Base-by-base conservation (phyloP, 2,113 vertebrate genomes). In the Kryptolebias marmoratus region DNA sequence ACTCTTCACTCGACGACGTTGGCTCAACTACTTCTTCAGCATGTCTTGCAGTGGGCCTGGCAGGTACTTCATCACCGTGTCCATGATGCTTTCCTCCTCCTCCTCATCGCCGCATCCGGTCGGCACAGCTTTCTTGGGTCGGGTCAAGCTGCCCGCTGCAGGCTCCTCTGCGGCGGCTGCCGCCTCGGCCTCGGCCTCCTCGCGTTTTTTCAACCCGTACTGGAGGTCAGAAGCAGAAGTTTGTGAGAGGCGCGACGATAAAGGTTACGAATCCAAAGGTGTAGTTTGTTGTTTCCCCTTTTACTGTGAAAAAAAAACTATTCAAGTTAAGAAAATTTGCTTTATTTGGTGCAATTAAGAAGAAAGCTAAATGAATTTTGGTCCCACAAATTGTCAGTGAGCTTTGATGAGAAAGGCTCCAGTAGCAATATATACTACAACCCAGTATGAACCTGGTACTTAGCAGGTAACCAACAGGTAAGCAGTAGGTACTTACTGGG, bases 11-110 rank as follows among this genome's bases (percentile, higher is more conserved):
- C 70, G 78, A 54, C 48, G 65, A 73, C 68, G 71, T 86, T 83
- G 80, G 79, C 77, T 45, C 54, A 68, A 47, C 77, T 97, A 99
- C 95, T 99, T 98, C 95, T 97, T 98, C 88, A 99, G 96, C 96
- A 99, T 98, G 94, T 99, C 98, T 90, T 99, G 98, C 86, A 99
- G 94, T 0, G 97, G 97, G 57, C 97, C 97, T 0, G 98, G 98
- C 86, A 99, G 96, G 89, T 98, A 99, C 88, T 99, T 99, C 94
- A 99, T 97, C 90, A 99, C 94, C 53, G 96, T 97, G 93, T 99
- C 98, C 90, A 99, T 95, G 94, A 99, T 98, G 95, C 97, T 97
- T 75, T 98, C 97, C 64, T 96, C 96, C n/a, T 98, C 98, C n/a
- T 94, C 94, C 3, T 94, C 94, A 13, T 95, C 94, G 0, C 94